Evolutionary conservation across 2,113 vertebrate species (phyloP).

Genomic region (Prietella phreatophila): DNA sequence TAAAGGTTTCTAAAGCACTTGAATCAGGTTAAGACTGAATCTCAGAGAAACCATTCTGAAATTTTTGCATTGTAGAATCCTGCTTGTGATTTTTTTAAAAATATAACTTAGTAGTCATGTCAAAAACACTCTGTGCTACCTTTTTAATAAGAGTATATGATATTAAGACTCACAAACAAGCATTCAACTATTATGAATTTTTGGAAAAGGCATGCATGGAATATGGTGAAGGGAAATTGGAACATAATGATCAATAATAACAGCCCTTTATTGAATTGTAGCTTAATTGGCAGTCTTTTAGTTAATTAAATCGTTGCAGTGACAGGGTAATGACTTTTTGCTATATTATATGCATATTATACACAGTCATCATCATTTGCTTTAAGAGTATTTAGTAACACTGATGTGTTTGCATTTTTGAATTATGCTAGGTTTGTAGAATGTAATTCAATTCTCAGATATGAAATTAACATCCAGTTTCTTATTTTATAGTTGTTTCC

Average conservation of each 20-base stretch:
- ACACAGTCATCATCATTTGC: constrained; percentile 44
- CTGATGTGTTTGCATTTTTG: constrained; percentile 4
- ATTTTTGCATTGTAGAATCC: background rate
- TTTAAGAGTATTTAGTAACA: constrained; percentile 21
- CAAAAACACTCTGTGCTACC: background rate
- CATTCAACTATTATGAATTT: background rate
- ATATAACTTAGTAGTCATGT: background rate
- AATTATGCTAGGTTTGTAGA: background rate
- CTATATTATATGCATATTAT: constrained; percentile 46
- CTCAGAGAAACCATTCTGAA: background rate
- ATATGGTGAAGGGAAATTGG: constrained; percentile 57
- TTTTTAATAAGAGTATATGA: background rate
- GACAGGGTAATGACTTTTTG: constrained; percentile 58
- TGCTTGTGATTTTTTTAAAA: background rate
- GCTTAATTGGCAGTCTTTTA: constrained; percentile 67
- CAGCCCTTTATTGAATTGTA: constrained; percentile 62
- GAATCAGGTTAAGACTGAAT: background rate
- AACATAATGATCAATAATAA: constrained; percentile 71
- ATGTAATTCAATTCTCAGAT: background rate
- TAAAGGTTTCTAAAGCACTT: background rate
- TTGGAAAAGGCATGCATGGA: constrained; percentile 29
- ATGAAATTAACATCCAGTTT: background rate
- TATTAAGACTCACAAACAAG: background rate
- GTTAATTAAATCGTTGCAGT: constrained; percentile 66
- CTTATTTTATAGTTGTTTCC: background rate